A percentile compares a stretch with the other conserved stretches of the same genome.
These are phyloP conservation scores for Tenrec ecaudatus DNA, from an alignment of 2,113 vertebrate species.

Conservation along the genomic window DNA sequence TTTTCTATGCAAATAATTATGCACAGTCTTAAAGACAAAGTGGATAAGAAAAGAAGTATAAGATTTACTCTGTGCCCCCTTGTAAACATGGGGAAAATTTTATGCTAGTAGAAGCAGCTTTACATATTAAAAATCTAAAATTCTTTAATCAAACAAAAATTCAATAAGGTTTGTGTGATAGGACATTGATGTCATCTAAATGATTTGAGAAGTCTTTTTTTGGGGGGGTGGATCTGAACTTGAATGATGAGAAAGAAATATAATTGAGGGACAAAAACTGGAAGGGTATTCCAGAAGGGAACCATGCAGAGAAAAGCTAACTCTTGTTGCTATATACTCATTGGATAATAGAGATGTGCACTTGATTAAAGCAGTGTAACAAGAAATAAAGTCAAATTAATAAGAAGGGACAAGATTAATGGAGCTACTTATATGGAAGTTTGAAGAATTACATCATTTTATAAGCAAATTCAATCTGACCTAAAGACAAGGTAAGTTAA, in stretches of 20 bases:
- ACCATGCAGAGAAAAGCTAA: background rate
- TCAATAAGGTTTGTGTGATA: background rate
- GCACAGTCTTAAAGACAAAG: background rate
- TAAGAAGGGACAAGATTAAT: background rate
- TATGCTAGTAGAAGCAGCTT: background rate
- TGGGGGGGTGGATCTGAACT: background rate
- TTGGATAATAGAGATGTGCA: background rate
- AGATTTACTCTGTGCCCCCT: background rate
- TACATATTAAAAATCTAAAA: background rate
- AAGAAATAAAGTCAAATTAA: slow-evolving; percentile 31
- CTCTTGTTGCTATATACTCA: background rate
- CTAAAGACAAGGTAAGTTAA: background rate
- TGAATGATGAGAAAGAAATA: background rate
- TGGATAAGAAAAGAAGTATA: background rate
- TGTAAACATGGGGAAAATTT: background rate
- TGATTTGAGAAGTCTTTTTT: background rate
- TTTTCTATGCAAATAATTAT: background rate
- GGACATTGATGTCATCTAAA: background rate
- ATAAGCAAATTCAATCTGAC: background rate
- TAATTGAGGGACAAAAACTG: background rate
- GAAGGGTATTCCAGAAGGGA: background rate
- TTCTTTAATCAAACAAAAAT: background rate
- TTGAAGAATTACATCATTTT: background rate
- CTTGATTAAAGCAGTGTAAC: background rate
- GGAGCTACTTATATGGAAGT: background rate